Conservation (phyloP, 2,888 invertebrate species). For the Melieria crassipennis region DNA sequence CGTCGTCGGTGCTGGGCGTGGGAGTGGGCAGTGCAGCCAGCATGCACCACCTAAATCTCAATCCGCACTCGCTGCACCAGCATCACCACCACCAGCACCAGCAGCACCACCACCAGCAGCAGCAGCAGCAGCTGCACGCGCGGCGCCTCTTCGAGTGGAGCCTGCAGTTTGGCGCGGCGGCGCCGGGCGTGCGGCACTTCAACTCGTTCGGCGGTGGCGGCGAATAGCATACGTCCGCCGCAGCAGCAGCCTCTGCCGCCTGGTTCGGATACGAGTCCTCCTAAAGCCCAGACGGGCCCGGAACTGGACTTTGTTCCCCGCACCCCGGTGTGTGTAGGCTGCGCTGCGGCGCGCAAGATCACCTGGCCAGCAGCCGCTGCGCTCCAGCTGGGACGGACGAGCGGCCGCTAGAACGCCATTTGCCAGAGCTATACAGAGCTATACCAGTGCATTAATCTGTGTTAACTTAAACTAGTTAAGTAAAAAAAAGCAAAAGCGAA, state of each 20-base stretch:
- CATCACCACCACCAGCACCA: conserved; percentile 64
- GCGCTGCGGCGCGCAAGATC: not conserved
- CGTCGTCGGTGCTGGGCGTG: conserved; percentile 58
- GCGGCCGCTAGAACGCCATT: conserved; percentile 30
- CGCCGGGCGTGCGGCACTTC: conserved; percentile 65
- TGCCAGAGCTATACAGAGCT: conserved; percentile 45
- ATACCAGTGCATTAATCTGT: conserved; percentile 63
- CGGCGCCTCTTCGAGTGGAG: conserved; percentile 66
- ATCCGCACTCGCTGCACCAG: conserved; percentile 63
- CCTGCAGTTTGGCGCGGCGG: conserved; percentile 65
- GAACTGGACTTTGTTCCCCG: not conserved
- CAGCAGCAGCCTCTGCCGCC: conserved; percentile 56
- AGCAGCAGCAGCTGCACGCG: conserved; percentile 66
- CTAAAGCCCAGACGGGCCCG: conserved; percentile 41
- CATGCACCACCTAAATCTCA: conserved; percentile 62
- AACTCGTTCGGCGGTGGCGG: conserved; percentile 65
- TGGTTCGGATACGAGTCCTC: conserved; percentile 63
- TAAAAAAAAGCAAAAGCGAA: conserved; percentile 20
- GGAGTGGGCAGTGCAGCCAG: conserved; percentile 49
- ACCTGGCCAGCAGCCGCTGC: not conserved
- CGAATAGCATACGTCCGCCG: conserved; percentile 62
- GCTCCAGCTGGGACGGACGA: not conserved
- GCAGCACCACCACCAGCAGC: conserved; percentile 66
- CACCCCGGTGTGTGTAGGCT: not conserved
- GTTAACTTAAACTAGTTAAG: conserved; percentile 51